Conservation (phyloP, 2,888 invertebrate species). For the Ectropis crepuscularia region DNA sequence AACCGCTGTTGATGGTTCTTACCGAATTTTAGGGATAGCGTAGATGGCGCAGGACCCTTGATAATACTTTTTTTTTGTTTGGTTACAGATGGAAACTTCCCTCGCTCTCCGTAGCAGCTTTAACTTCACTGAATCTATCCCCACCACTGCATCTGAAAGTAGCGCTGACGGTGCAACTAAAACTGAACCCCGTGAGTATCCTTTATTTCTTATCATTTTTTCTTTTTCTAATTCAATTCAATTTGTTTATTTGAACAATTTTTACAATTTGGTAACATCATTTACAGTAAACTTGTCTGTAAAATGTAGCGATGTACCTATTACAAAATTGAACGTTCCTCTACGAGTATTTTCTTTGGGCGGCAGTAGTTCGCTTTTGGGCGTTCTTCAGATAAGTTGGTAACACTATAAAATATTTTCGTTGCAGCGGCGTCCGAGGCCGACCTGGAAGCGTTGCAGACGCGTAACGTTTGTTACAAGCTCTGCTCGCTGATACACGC, state of each 20-base stretch:
- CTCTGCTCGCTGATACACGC: constrained; percentile 91
- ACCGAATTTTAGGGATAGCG: too few relatives aligned
- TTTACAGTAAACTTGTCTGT: too few relatives aligned
- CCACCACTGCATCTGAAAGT: constrained; percentile 63
- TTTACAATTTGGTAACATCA: too few relatives aligned
- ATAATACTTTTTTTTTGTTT: background rate
- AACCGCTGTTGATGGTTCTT: too few relatives aligned
- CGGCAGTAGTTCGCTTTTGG: too few relatives aligned
- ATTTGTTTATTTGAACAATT: background rate
- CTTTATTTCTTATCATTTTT: background rate
- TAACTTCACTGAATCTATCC: constrained; percentile 58
- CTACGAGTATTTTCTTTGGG: too few relatives aligned
- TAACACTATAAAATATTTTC: background rate
- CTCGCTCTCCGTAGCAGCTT: constrained; percentile 57
- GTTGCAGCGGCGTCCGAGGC: constrained; percentile 23
- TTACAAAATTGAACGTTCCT: too few relatives aligned
- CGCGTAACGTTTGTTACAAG: constrained; percentile 88
- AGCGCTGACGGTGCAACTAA: constrained; percentile 46
- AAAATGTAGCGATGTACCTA: too few relatives aligned
- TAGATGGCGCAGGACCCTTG: too few relatives aligned
- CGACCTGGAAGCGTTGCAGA: constrained; percentile 33
- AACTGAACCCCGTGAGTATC: constrained; percentile 60
- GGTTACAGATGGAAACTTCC: constrained; percentile 58
- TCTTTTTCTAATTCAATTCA: background rate
- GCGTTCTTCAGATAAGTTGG: background rate